Evolutionary conservation across 2,113 vertebrate species (phyloP), one percentile per base, ranked within the genome.

Genomic region (Lethenteron camtschaticum): DNA sequence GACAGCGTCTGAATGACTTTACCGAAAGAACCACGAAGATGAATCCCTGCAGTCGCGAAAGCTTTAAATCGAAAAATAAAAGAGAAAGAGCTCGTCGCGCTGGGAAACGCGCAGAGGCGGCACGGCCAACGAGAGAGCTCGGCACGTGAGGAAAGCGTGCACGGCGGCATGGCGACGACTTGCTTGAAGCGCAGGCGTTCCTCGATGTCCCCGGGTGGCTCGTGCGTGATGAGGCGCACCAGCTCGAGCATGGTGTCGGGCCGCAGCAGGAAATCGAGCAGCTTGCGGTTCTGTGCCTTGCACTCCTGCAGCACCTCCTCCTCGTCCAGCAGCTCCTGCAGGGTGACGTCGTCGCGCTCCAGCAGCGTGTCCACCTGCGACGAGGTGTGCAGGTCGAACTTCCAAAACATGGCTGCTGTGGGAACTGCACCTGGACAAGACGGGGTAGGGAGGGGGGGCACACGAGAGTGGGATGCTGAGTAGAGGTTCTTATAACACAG

Each of bases 161-260:
- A 41, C 1, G 41, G 41, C 5, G 41, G 41, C 41, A 41, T 41
- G 41, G 41, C 41, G 41, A 7, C 41, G 41, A 41, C 86, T 80
- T 82, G 95, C 94, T 97, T 97, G 82, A 96, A 97, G 84, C 88
- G 85, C 72, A 96, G 85, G 74, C 95, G 95, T 75, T 97, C 94
- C 77, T 97, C 91, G 79, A 96, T 86, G 76, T 96, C 89, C 76
- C 86, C 80, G 73, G 77, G 82, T 72, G 94, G 94, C 68, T 97
- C 94, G 82, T 90, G 86, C 41, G 90, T 96, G 80, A 97, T 95
- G 82, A 84, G 92, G 57, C 84, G 87, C 71, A 97, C 94, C 72
- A 97, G 80, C 74, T 95, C 89, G 81, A 92, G 88, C 80, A 97
- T 87, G 78, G 90, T 95, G 81, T 90, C 87, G 71, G 88, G 85